These are phyloP conservation scores for Chitala chitala DNA, from an alignment of 2,113 vertebrate genomes.

Conservation along the genomic window DNA sequence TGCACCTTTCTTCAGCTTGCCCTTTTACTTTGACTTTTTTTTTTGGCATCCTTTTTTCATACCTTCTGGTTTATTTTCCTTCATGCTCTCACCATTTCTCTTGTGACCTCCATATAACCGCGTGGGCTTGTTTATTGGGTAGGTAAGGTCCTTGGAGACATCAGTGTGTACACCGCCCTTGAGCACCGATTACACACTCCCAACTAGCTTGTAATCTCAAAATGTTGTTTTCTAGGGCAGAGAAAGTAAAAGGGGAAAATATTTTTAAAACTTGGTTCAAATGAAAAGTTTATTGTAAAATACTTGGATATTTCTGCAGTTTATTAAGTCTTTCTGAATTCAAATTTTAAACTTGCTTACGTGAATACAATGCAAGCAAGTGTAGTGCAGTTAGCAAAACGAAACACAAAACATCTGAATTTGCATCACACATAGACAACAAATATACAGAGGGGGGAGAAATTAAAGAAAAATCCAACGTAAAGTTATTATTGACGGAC, in stretches of 20 bases:
- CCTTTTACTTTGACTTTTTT: slow-evolving; percentile 11
- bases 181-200: neutral
- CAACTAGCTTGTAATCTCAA: neutral
- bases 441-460: too few species aligned
- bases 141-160: neutral
- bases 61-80: slow-evolving; percentile 17
- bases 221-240: neutral
- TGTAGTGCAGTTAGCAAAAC: too few species aligned
- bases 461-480: too few species aligned
- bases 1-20: slow-evolving; percentile 18
- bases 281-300: too few species aligned
- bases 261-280: too few species aligned
- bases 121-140: neutral
- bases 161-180: neutral
- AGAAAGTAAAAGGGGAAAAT: neutral
- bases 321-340: too few species aligned
- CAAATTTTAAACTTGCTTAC: too few species aligned
- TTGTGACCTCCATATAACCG: slow-evolving; percentile 47
- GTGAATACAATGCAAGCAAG: too few species aligned
- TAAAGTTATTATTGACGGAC: too few species aligned
- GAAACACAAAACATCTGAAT: too few species aligned
- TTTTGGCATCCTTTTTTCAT: slow-evolving; percentile 4
- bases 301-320: too few species aligned
- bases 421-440: too few species aligned
- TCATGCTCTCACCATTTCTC: slow-evolving; percentile 36